Evolutionary conservation across 2,888 invertebrate species (phyloP).

Genomic region (Alsophila aescularia): DNA sequence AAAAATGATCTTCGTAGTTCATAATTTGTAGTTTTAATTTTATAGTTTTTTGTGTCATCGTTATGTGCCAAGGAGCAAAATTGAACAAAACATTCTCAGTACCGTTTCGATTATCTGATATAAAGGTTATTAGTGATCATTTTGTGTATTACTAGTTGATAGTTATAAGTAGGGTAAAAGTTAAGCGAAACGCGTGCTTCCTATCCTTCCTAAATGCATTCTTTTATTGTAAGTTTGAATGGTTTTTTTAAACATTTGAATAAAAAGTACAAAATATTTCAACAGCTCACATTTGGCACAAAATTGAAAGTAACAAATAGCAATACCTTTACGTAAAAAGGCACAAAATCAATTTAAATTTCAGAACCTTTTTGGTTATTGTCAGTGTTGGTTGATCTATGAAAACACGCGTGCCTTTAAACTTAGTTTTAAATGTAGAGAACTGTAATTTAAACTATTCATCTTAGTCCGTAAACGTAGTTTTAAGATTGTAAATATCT

Average conservation of each 20-base stretch:
- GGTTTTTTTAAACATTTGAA: constrained; percentile 28
- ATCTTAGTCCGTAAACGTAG: constrained; percentile 47
- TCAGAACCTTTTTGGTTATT: constrained; percentile 5
- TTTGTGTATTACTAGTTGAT: constrained; percentile 65
- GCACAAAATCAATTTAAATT: constrained; percentile 43
- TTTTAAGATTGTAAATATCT: constrained; percentile 74
- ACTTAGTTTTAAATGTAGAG: constrained; percentile 54
- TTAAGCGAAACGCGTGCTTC: constrained; percentile 76
- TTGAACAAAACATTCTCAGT: constrained; percentile 40
- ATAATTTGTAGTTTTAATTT: constrained; percentile 54
- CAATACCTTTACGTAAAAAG: constrained; percentile 39
- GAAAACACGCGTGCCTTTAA: constrained; percentile 66
- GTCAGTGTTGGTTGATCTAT: constrained; percentile 37
- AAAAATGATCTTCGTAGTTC: constrained; percentile 77
- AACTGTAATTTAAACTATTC: constrained; percentile 74
- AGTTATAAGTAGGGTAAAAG: constrained; percentile 58
- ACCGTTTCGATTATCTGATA: constrained; percentile 44
- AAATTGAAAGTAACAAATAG: constrained; percentile 16
- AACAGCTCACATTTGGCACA: constrained; percentile 37
- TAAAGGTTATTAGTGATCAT: constrained; percentile 51
- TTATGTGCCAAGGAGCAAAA: constrained; percentile 78
- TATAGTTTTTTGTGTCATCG: constrained; percentile 71
- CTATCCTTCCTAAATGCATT: constrained; percentile 58
- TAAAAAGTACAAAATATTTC: constrained; percentile 55
- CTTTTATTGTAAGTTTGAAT: constrained; percentile 33